Conservation (phyloP, 1,140 invertebrate species). For the Leguminivora glycinivorella region DNA sequence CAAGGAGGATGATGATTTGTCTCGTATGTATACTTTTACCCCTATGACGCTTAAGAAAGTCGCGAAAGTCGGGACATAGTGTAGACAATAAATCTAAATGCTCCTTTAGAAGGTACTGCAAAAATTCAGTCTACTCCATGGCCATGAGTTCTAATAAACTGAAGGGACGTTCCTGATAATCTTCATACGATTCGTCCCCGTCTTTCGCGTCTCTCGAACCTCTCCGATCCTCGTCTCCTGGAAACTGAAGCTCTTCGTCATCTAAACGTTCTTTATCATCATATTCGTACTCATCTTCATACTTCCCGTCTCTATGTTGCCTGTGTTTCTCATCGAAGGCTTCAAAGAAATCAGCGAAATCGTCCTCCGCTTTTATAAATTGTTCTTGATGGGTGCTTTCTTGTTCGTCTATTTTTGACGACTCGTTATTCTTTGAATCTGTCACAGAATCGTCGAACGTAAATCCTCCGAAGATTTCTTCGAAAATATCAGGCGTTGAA, state of each 20-base stretch:
- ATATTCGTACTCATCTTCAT: slow-evolving; percentile 48
- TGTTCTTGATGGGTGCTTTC: slow-evolving; percentile 53
- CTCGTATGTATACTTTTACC: too few species aligned
- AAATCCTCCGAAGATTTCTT: slow-evolving; percentile 56
- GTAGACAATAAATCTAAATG: too few species aligned
- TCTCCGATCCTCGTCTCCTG: slow-evolving; percentile 36
- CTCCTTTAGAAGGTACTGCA: slow-evolving; percentile 18
- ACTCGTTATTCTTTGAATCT: slow-evolving; percentile 29
- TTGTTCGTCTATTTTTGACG: slow-evolving; percentile 43
- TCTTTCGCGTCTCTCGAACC: slow-evolving; percentile 33
- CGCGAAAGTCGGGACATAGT: too few species aligned
- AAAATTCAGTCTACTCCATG: slow-evolving; percentile 70
- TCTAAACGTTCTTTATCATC: slow-evolving; percentile 40
- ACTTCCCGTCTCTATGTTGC: slow-evolving; percentile 39
- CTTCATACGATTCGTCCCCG: slow-evolving; percentile 44
- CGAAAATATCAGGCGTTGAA: slow-evolving; percentile 45
- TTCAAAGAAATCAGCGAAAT: slow-evolving; percentile 59
- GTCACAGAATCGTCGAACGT: slow-evolving; percentile 45
- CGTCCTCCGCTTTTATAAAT: slow-evolving; percentile 54
- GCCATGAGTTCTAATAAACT: slow-evolving; percentile 70
- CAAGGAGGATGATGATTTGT: too few species aligned
- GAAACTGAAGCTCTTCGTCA: slow-evolving; percentile 40
- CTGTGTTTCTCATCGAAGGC: slow-evolving; percentile 46
- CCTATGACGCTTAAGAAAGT: too few species aligned
- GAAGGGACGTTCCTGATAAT: slow-evolving; percentile 48